phyloP scores from a whole-genome alignment of 2,888 invertebrate genomes.

The Cryptus armator region DNA sequence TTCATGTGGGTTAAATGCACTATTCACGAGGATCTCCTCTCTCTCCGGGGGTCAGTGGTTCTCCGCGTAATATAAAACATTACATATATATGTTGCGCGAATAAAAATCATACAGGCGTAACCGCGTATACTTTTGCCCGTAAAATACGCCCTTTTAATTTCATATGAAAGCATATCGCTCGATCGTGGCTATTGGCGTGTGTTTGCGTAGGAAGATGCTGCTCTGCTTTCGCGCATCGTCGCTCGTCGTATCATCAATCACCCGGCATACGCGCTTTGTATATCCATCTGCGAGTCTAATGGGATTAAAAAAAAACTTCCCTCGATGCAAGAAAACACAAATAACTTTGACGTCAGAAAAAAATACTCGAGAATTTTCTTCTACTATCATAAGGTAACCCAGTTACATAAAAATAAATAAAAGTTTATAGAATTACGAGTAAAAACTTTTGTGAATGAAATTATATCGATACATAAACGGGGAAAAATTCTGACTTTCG shows the following conservation, averaged over 20 bases:
- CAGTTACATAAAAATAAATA: neutral
- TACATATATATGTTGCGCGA: neutral
- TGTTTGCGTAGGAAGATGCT: neutral
- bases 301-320: neutral
- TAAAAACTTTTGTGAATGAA: neutral
- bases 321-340: neutral
- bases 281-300: neutral
- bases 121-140: neutral
- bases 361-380: neutral
- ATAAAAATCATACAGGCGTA: neutral
- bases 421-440: neutral
- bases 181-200: neutral
- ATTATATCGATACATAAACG: neutral
- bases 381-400: neutral
- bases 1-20: slow-evolving; percentile 50
- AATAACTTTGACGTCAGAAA: neutral
- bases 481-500: neutral
- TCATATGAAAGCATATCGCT: neutral
- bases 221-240: slow-evolving; percentile 11
- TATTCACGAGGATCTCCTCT: slow-evolving; percentile 29
- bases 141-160: neutral
- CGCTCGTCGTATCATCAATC: neutral
- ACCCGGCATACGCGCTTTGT: neutral
- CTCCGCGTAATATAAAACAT: neutral
- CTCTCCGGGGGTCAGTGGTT: neutral